Evolutionary conservation across 1,140 invertebrate species (phyloP).

Genomic region (Ericerus pela): DNA sequence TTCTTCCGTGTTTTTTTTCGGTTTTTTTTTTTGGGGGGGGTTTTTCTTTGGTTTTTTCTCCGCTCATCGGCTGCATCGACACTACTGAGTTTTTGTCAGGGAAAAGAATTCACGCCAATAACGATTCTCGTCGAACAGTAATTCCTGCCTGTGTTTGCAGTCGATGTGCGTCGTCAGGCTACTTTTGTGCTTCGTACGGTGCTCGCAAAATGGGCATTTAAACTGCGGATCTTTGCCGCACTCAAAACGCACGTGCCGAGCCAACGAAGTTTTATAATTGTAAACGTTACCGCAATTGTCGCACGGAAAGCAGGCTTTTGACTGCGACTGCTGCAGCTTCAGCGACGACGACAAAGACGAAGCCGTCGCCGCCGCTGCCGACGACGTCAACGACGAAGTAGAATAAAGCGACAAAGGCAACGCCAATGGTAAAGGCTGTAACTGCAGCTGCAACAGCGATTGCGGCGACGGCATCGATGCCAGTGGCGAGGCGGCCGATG

Average conservation of each 20-base stretch:
- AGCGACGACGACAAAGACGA: neutral
- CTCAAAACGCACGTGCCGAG: constrained; percentile 23
- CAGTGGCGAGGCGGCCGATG: too few species aligned
- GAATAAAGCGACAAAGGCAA: too few species aligned
- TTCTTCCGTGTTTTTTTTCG: neutral
- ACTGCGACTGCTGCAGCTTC: neutral
- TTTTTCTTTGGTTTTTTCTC: neutral
- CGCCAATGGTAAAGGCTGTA: too few species aligned
- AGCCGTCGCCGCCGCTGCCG: neutral
- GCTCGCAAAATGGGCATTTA: constrained; percentile 28
- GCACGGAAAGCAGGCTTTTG: neutral
- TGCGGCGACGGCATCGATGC: too few species aligned
- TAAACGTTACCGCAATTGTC: constrained; percentile 2
- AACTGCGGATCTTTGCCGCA: constrained; percentile 31
- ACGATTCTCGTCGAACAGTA: neutral
- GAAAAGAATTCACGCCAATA: neutral
- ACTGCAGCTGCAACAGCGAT: too few species aligned
- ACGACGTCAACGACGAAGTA: too few species aligned
- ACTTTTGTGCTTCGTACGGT: constrained; percentile 4
- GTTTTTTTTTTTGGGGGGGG: neutral
- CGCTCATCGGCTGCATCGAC: neutral
- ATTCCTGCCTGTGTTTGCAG: constrained; percentile 3
- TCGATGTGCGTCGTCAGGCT: constrained; percentile 3
- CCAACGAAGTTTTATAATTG: constrained; percentile 2
- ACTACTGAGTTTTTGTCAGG: neutral